phyloP scores from a whole-genome alignment of 2,113 vertebrate species.

The Vulpes ferrilata region DNA sequence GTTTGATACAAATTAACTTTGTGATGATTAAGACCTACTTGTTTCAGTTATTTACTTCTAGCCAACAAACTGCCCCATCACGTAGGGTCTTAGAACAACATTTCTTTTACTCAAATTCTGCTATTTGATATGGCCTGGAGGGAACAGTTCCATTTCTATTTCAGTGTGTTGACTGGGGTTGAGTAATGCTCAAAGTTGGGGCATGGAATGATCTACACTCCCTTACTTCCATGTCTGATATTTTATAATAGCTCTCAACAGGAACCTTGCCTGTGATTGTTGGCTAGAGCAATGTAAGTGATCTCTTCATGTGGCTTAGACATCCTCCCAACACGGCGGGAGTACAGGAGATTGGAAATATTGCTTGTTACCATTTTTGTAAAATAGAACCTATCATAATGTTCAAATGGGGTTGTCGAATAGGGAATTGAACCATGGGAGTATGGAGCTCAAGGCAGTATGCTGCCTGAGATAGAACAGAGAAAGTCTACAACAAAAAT shows the following conservation, averaged over 20 bases:
- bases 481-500: not conserved
- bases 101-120: not conserved
- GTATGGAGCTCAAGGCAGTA: not conserved
- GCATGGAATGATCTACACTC: not conserved
- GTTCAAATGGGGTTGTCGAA: not conserved
- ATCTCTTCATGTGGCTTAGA: not conserved
- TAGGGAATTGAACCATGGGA: not conserved
- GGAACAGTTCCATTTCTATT: not conserved
- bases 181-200: not conserved
- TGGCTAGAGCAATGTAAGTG: not conserved
- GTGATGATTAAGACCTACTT: not conserved
- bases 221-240: not conserved
- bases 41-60: not conserved
- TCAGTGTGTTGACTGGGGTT: not conserved
- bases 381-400: not conserved
- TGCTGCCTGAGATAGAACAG: not conserved
- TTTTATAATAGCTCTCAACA: not conserved
- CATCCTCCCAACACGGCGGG: not conserved
- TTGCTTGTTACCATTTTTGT: not conserved
- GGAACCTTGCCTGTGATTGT: not conserved
- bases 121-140: not conserved
- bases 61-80: not conserved
- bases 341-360: not conserved
- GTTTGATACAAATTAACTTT: not conserved
- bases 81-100: not conserved